Conservation (phyloP, 2,797 vertebrate species). For the Spea hammondii region DNA sequence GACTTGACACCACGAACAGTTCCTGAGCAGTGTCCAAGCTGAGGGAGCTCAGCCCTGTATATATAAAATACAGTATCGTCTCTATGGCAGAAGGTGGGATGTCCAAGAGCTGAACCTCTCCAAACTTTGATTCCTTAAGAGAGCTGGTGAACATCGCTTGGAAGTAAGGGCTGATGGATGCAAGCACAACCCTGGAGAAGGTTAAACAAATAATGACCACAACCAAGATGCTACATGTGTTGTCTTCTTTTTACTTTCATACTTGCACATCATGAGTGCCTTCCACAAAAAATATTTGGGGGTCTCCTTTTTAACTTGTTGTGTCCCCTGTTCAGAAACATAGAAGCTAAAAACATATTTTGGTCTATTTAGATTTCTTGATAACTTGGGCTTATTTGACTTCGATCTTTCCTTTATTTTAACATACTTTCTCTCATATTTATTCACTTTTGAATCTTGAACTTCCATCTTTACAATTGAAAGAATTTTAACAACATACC, state of each 20-base stretch:
- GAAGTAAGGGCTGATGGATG: constrained; percentile 80
- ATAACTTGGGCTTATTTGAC: too few relatives aligned
- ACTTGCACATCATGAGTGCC: background rate
- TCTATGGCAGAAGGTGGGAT: constrained; percentile 77
- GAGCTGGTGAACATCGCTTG: constrained; percentile 81
- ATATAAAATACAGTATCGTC: constrained; percentile 76
- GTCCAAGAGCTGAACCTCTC: constrained; percentile 77
- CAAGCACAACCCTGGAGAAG: constrained; percentile 72
- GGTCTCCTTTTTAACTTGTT: background rate
- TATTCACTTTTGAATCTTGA: background rate
- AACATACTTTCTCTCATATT: background rate
- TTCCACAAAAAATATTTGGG: too few relatives aligned
- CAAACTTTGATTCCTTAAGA: constrained; percentile 76
- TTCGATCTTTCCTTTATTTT: background rate
- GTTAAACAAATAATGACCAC: background rate
- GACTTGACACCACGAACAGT: constrained; percentile 77
- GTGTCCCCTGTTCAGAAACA: background rate
- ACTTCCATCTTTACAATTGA: too few relatives aligned
- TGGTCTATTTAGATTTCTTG: background rate
- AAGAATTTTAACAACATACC: constrained; percentile 58
- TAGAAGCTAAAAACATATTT: background rate
- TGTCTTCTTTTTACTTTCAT: background rate
- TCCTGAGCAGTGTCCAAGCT: constrained; percentile 76
- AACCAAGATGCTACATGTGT: background rate
- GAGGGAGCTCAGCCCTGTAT: constrained; percentile 75